A percentile compares a stretch with the other conserved stretches of the same genome.
phyloP scores from a whole-genome alignment of 2,888 invertebrate species.

The Pristionchus exspectatus region DNA sequence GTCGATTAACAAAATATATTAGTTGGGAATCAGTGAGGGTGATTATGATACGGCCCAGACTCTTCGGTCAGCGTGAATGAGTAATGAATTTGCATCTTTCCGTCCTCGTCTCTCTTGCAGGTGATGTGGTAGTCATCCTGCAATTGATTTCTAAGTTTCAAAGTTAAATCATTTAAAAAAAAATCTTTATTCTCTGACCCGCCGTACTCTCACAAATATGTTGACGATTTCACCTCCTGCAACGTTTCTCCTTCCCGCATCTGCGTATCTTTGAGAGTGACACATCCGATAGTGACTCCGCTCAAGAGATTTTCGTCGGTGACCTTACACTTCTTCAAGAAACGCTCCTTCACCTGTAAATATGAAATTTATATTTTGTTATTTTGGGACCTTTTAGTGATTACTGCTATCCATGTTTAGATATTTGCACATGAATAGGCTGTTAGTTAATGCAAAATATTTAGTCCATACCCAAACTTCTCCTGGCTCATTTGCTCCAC shows the following conservation, averaged over 20 bases:
- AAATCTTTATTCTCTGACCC: no score
- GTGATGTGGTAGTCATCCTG: constrained; percentile 23
- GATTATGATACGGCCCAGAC: not conserved
- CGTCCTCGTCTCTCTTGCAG: constrained; percentile 1
- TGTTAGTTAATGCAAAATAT: no score
- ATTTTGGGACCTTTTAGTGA: not conserved
- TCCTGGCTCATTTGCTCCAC: not conserved
- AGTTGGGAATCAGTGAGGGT: not conserved
- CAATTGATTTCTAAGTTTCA: not conserved
- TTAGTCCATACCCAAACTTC: not conserved
- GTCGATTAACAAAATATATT: not conserved
- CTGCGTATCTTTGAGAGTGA: not conserved
- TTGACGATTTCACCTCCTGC: not conserved
- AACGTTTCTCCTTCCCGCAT: not conserved
- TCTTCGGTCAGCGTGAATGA: not conserved
- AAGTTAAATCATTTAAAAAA: no score
- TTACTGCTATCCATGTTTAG: no score
- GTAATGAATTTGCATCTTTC: not conserved
- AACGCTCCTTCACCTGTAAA: not conserved
- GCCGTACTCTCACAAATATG: no score
- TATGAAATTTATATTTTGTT: no score
- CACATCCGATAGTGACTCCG: not conserved
- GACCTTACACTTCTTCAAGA: constrained; percentile 3
- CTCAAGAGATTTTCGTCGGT: not conserved
- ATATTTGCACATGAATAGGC: no score